Conservation (phyloP, 2,113 vertebrate genomes). For the Gadus chalcogrammus region DNA sequence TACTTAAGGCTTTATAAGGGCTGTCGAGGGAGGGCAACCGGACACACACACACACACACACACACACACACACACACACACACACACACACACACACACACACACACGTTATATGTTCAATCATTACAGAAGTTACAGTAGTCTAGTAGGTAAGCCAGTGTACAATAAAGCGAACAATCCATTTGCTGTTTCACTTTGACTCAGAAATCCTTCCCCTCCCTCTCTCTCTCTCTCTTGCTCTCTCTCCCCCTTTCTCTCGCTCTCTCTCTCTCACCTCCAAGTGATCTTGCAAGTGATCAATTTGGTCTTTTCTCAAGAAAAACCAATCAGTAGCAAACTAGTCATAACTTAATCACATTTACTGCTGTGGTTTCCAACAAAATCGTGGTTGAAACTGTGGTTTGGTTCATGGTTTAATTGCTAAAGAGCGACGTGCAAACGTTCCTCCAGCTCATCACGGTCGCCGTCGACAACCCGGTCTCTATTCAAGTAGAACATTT, state of each 20-base stretch:
- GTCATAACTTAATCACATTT: slow-evolving; percentile 59
- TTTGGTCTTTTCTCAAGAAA: slow-evolving; percentile 68
- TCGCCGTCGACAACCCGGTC: slow-evolving; percentile 43
- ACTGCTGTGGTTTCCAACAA: slow-evolving; percentile 29
- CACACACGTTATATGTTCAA: slow-evolving; percentile 81
- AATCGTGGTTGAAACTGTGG: slow-evolving; percentile 41
- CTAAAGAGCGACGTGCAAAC: slow-evolving; percentile 42
- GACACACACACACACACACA: slow-evolving; percentile 80
- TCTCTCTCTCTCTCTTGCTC: background rate
- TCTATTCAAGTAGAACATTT: slow-evolving; percentile 73
- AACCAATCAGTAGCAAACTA: slow-evolving; percentile 65
- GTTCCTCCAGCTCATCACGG: slow-evolving; percentile 35
- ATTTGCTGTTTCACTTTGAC: slow-evolving; percentile 78
- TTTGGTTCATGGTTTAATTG: slow-evolving; percentile 49
- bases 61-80: slow-evolving; percentile 69
- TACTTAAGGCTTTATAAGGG: slow-evolving; percentile 98
- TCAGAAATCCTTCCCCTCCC: slow-evolving; percentile 56
- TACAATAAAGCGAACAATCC: slow-evolving; percentile 90
- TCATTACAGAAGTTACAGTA: slow-evolving; percentile 94
- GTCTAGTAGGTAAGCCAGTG: slow-evolving; percentile 98
- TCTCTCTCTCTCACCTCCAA: slow-evolving; percentile 55
- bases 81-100: slow-evolving; percentile 77
- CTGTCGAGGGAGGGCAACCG: slow-evolving; percentile 79
- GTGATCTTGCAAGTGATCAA: slow-evolving; percentile 95
- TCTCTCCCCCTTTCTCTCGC: slow-evolving; percentile 35